Evolutionary conservation across 2,888 invertebrate species (phyloP), one percentile per base, ranked within the genome.

Genomic region (Parascotia fuliginaria): DNA sequence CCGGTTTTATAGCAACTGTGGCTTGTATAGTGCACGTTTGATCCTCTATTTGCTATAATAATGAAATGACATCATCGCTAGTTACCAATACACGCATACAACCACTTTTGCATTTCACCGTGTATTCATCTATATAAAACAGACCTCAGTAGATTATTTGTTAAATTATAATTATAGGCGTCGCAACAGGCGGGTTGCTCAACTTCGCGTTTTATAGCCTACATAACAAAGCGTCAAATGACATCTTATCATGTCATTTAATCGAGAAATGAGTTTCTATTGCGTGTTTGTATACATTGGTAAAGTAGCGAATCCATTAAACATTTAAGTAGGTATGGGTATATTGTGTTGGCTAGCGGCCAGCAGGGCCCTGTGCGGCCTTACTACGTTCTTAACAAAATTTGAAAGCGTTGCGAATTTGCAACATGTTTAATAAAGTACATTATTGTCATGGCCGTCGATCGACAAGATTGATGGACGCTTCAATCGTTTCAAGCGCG

Each of bases 341-440:
- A 68, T 56, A 65, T 70, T 64, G 70, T 69, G 65, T 75, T 81
- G 79, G 79, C 83, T 37, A 33, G 38, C 31, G 55, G 72, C 81
- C 84, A 83, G 66, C 55, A 40, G 58, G 54, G 66, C 72, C 70
- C 65, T 66, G 67, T 59, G 59, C 60, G 65, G 70, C 59, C 70
- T 64, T 69, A 61, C 58, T 49, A 58, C 52, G 46, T 48, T 53
- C 56, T 49, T 47, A 56, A 67, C 61, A 57, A 71, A 73, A 75
- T 80, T 77, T 68, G 77, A 81, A 78, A 80, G 78, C 80, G 73
- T 73, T 70, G 65, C 75, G 60, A 79, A 79, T 81, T 75, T 66
- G 66, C 70, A 70, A 67, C 65, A 65, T 70, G 72, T 73, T 74
- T 67, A 67, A 63, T 67, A 73, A 69, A 66, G 51, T 53, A 59